Conservation (phyloP, 2,113 vertebrate genomes). For the Dinomys branickii region DNA sequence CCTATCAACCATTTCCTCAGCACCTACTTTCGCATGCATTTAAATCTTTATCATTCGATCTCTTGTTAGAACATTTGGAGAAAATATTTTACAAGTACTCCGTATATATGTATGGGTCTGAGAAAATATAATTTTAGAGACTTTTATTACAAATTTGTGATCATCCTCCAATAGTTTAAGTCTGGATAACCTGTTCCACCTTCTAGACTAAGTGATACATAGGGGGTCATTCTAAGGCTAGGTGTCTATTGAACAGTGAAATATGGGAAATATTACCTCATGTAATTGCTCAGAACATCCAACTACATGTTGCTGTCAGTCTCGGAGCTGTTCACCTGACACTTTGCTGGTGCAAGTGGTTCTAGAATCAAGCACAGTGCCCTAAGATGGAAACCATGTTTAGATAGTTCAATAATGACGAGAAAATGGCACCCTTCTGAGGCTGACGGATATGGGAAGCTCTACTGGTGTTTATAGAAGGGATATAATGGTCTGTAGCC, state of each 20-base stretch:
- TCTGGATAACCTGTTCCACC: neutral
- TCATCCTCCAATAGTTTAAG: neutral
- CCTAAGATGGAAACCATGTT: neutral
- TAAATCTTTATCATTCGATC: constrained; percentile 22
- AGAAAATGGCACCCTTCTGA: neutral
- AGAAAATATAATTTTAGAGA: neutral
- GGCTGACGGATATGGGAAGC: neutral
- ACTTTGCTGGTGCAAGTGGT: constrained; percentile 17
- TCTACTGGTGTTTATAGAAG: neutral
- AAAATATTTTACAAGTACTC: constrained; percentile 51
- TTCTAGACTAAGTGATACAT: constrained; percentile 24
- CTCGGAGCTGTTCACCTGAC: constrained; percentile 34
- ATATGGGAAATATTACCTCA: constrained; percentile 34
- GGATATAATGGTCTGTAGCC: neutral
- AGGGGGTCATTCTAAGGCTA: constrained; percentile 55
- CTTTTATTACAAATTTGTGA: constrained; percentile 36
- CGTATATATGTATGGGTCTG: neutral
- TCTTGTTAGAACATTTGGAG: constrained; percentile 49
- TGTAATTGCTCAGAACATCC: constrained; percentile 50
- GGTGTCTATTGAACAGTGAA: constrained; percentile 42
- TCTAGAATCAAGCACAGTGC: constrained; percentile 14
- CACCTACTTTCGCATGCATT: constrained; percentile 56
- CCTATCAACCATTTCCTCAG: constrained; percentile 52
- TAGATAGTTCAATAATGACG: constrained; percentile 9
- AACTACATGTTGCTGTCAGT: neutral